Base-by-base conservation (phyloP, 1,140 invertebrate species). In the Anastatus disparis region DNA sequence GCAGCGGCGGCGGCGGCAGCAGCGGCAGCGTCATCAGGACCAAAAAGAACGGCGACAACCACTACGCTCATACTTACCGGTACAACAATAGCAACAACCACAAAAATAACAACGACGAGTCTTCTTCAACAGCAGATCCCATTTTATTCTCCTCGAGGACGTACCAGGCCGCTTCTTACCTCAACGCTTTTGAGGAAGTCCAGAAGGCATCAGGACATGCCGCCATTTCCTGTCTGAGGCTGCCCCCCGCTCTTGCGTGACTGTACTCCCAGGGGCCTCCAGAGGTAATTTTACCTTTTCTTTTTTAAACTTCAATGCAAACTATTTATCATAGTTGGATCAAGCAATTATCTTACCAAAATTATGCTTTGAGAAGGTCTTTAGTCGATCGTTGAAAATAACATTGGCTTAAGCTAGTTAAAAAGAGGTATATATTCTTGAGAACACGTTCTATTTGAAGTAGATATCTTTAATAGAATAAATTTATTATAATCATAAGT, bases 201-300 rank as follows among this genome's bases (percentile, higher is more conserved):
- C 17, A 59, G 44, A 12, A 29, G 29, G 7, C 10, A 53, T 15
- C 56, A 40, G 22, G 53, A 44, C 9, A 67, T 72, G 63, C 2
- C 31, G 26, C 38, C 58, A 3, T 78, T 80, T 68, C 67, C 76
- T 48, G 79, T 82, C 72, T 83, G 82, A 85, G 84, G 83, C 72
- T 86, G 84, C 76, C 84, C 84, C 81, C 84, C 84, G 77, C 82
- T 85, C 79, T 82, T 86, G 80, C 83, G 83, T 81, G 83, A 83
- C 75, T 84, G 83, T 81, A 83, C 79, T 69, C 81, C 82, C 68
- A 79, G 81, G 76, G 79, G 77, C 77, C 76, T 78, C 74, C 77
- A 82, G 75, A 84, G 82, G 82, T 84, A 80, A 7, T 50, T 50
- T 22, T 50, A 20, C 48, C 10, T 50, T n/a, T n/a, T n/a, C n/a